These are phyloP conservation scores for Crotalus viridis DNA, from an alignment of 2,113 vertebrate genomes.

Conservation along the genomic window DNA sequence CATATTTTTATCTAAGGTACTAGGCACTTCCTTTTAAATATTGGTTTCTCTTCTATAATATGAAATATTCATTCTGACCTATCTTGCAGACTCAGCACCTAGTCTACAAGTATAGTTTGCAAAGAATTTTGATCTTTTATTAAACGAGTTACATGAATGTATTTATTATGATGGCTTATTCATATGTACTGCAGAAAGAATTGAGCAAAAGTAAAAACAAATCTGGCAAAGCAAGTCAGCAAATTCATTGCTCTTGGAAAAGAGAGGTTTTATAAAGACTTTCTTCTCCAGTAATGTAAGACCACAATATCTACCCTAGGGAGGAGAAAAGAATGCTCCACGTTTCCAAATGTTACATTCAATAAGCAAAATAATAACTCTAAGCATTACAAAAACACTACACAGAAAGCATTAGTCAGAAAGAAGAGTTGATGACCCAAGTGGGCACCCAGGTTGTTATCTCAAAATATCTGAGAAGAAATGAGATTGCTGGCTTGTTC, in stretches of 20 bases:
- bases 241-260: neutral
- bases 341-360: neutral
- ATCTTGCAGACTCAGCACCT: neutral
- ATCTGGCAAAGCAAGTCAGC: too few relatives aligned
- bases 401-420: neutral
- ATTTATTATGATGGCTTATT: neutral
- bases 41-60: neutral
- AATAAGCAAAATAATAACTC: neutral
- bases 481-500: neutral
- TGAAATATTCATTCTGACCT: neutral
- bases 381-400: neutral
- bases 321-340: neutral
- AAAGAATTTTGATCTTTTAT: neutral
- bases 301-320: neutral
- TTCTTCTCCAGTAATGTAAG: neutral
- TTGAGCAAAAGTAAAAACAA: neutral
- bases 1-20: neutral
- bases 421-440: neutral
- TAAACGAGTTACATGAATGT: neutral
- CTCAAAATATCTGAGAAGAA: neutral
- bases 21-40: neutral
- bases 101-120: neutral
- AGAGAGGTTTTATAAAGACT: neutral
- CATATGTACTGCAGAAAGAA: neutral
- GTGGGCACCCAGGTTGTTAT: neutral